Percentiles rank a stretch among this genome's conserved stretches.
phyloP scores from a whole-genome alignment of 2,888 invertebrate genomes.

The Ectobius pallidus region DNA sequence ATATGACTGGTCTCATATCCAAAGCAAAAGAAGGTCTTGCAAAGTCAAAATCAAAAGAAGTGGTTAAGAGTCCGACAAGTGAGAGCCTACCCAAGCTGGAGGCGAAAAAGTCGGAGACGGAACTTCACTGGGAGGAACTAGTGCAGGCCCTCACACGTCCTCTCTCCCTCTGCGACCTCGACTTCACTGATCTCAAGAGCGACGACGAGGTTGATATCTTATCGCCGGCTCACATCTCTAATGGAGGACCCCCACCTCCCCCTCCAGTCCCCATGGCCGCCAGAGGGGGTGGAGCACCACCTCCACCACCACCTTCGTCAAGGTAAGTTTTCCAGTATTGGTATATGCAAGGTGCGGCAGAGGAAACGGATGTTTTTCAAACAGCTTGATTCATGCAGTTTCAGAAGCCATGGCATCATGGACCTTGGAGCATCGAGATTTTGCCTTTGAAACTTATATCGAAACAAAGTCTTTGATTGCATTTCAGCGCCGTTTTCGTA shows the following conservation, averaged over 20 bases:
- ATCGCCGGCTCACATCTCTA: slow-evolving; percentile 68
- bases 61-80: slow-evolving; percentile 71
- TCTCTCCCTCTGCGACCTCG: slow-evolving; percentile 89
- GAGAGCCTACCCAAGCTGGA: slow-evolving; percentile 64
- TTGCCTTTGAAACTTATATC: no score
- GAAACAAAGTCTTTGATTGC: no score
- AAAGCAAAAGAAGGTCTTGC: slow-evolving; percentile 93
- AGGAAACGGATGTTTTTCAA: no score
- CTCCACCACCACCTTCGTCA: slow-evolving; percentile 56
- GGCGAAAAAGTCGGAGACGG: slow-evolving; percentile 88
- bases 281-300: slow-evolving; percentile 55
- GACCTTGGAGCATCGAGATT: no score
- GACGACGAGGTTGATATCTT: slow-evolving; percentile 86
- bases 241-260: slow-evolving; percentile 78
- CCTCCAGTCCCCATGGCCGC: slow-evolving; percentile 73
- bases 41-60: slow-evolving; percentile 84
- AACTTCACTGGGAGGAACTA: slow-evolving; percentile 94
- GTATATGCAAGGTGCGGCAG: no score
- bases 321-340: slow-evolving; percentile 6
- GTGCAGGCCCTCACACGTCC: slow-evolving; percentile 76
- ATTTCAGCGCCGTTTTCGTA: no score
- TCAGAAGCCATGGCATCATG: no score
- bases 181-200: slow-evolving; percentile 90
- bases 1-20: slow-evolving; percentile 88
- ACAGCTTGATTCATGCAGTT: no score